Evolutionary conservation across 2,797 vertebrate genomes (phyloP).

Genomic region (Vireo griseus): DNA sequence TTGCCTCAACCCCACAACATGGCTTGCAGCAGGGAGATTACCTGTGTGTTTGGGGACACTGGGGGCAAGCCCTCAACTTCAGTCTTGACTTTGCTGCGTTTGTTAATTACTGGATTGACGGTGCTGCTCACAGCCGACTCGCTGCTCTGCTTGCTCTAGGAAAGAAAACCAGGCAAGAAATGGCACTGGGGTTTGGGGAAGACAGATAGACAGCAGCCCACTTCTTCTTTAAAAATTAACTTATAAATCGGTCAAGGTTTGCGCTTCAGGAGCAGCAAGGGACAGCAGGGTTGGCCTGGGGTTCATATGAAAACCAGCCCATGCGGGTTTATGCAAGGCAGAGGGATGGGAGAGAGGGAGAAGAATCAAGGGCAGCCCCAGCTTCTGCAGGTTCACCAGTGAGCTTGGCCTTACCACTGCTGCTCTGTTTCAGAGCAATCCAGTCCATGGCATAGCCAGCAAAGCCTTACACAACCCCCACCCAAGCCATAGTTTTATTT

Average conservation of each 20-base stretch:
- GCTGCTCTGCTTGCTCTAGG: constrained; percentile 75
- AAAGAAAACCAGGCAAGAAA: constrained; percentile 19
- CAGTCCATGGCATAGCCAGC: background rate
- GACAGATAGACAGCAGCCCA: background rate
- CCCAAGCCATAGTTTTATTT: background rate
- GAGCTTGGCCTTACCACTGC: background rate
- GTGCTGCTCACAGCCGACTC: constrained; percentile 90
- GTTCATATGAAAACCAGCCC: background rate
- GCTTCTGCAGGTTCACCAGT: background rate
- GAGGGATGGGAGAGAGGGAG: background rate
- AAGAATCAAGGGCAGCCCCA: background rate
- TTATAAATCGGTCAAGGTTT: background rate
- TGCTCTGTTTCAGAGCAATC: background rate
- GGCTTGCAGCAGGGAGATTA: constrained; percentile 36
- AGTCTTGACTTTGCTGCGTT: constrained; percentile 91
- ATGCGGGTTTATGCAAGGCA: background rate
- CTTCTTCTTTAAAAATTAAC: background rate
- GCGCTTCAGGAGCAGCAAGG: background rate
- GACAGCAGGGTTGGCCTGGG: background rate
- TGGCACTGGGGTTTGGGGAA: background rate
- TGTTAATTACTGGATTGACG: constrained; percentile 83
- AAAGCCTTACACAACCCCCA: background rate
- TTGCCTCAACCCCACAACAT: background rate
- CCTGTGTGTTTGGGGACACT: constrained; percentile 87
- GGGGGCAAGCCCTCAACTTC: constrained; percentile 81